Base-by-base conservation (phyloP, 1,140 invertebrate species). In the Muscidifurax raptorellus region DNA sequence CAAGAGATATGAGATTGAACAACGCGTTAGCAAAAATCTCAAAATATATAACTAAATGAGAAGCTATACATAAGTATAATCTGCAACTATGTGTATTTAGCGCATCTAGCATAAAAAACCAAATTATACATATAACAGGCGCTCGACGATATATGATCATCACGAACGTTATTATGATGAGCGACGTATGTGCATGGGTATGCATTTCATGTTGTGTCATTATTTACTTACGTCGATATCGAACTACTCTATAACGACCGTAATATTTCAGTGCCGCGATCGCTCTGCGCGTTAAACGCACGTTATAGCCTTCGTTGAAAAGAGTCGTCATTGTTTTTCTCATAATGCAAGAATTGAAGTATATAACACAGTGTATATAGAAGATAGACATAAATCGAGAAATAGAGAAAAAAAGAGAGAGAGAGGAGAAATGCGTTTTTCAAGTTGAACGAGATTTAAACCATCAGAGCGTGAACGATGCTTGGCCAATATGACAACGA, bases 361-460 rank as follows among this genome's bases (percentile, higher is more conserved):
- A 32, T 28, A 32, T 22, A 32, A 64, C 2, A 78, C 18, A 72
- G 32, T 30, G 32, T 22, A 36, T 36, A 36, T 9, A 72, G 12
- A 18, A 15, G 71, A 72, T 36, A 22, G 30, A 40, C 12, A 36
- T 36, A 32, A 69, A 30, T 27, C 18, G 22, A 69, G 0, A 69
- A 22, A 69, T 12, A 69, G 6, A 69, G 7, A 25, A 2, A 67
- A 25, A 28, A 18, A 28, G 67, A 69, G 67, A 69, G 30, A 69
- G 25, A 69, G 32, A 69, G 10, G 3, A 6, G 18, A 22, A n/a
- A 25, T 15, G 2, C 52, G 83, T 84, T 84, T 84, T 59, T 66
- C 27, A 72, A 84, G 83, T 84, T 84, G 22, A 84, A 75, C 77
- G 69, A 74, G 77, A 80, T 44, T 84, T 27, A 66, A 80, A 64